phyloP scores from a whole-genome alignment of 2,888 invertebrate genomes.

The Altica lythri region DNA sequence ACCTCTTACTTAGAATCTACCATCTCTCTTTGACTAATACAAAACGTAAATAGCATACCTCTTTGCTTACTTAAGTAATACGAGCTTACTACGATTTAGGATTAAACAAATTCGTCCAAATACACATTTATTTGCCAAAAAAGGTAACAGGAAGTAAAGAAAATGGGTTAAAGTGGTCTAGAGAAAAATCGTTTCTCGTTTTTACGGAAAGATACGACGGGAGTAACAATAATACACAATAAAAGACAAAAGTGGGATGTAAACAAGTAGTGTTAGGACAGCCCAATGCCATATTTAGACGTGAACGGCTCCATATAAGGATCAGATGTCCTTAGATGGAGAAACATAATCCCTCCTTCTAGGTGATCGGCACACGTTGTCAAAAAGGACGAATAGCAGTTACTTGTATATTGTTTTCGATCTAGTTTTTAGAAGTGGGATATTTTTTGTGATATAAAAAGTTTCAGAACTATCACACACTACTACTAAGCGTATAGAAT shows the following conservation, averaged over 20 bases:
- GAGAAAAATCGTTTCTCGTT: too few species aligned
- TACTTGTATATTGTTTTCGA: neutral
- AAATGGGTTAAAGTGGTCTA: neutral
- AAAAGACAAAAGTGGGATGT: conserved; percentile 53
- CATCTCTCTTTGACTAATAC: conserved; percentile 40
- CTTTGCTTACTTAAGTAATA: conserved; percentile 42
- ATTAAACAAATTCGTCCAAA: conserved; percentile 37
- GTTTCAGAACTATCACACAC: too few species aligned
- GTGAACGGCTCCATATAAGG: conserved; percentile 81
- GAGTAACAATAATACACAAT: too few species aligned
- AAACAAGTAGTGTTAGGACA: conserved; percentile 61
- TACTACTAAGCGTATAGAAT: too few species aligned
- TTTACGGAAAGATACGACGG: too few species aligned
- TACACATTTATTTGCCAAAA: neutral
- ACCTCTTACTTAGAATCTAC: conserved; percentile 44
- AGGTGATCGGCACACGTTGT: conserved; percentile 42
- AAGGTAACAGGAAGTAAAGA: neutral
- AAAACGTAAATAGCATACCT: conserved; percentile 38
- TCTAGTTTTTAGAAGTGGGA: conserved; percentile 3
- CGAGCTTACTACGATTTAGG: conserved; percentile 46
- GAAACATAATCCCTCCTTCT: conserved; percentile 77
- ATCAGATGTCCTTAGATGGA: conserved; percentile 79
- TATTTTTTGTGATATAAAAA: too few species aligned
- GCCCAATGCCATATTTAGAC: conserved; percentile 84
- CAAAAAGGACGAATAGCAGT: conserved; percentile 40